A percentile compares a stretch with the other conserved stretches of the same genome.
Conservation (phyloP, 1,140 invertebrate species). For the Spodoptera frugiperda region DNA sequence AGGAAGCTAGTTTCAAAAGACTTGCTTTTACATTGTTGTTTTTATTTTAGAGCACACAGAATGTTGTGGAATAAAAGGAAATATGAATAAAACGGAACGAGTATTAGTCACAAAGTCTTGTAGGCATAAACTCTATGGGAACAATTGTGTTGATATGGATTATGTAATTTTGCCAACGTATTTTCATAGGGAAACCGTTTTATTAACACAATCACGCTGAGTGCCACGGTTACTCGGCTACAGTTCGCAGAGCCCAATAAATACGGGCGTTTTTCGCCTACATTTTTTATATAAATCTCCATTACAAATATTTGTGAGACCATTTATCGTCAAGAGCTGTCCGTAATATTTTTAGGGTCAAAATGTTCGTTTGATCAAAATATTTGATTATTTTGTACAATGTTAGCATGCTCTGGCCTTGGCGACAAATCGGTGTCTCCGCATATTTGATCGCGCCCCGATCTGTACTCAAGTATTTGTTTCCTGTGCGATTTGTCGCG, state of each 20-base stretch:
- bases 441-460: background rate
- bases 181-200: constrained; percentile 15
- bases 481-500: constrained; percentile 9
- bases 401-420: background rate
- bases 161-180: constrained; percentile 6
- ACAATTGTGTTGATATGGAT: constrained; percentile 3
- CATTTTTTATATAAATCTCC: constrained; percentile 24
- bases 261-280: constrained; percentile 16
- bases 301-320: constrained; percentile 29
- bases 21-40: constrained; percentile 2
- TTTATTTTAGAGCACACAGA: background rate
- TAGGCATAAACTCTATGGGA: background rate
- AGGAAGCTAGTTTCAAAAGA: background rate
- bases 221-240: constrained; percentile 11
- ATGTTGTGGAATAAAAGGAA: background rate
- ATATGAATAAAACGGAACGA: background rate
- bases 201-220: constrained; percentile 26
- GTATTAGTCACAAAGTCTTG: constrained; percentile 13
- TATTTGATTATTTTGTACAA: constrained; percentile 4
- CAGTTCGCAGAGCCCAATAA: constrained; percentile 22
- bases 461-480: background rate
- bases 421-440: background rate
- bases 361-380: constrained; percentile 14
- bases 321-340: constrained; percentile 13
- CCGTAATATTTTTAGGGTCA: constrained; percentile 10